Conservation (phyloP, 2,797 vertebrate genomes). For the Sylvilagus floridanus region DNA sequence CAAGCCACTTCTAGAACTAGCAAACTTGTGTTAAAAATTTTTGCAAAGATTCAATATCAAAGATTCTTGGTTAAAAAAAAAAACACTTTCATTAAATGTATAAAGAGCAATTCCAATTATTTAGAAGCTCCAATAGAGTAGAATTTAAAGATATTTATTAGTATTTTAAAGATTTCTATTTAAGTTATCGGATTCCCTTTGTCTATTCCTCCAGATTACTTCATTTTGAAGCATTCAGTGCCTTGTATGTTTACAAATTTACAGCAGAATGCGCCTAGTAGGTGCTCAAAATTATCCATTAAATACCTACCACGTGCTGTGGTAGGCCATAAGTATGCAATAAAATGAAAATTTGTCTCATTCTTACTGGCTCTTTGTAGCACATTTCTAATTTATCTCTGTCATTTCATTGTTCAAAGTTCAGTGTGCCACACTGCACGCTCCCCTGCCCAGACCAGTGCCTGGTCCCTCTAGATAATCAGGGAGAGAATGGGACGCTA, state of each 20-base stretch:
- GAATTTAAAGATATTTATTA: slow-evolving; percentile 6
- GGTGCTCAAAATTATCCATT: too few species aligned
- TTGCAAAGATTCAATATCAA: neutral
- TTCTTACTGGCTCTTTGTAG: neutral
- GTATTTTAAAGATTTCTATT: neutral
- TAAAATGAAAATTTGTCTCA: slow-evolving; percentile 30
- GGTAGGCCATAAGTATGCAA: neutral
- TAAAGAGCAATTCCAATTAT: neutral
- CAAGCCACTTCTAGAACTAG: neutral
- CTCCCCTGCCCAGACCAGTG: slow-evolving; percentile 46
- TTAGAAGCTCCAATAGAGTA: neutral
- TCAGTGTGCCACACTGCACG: neutral
- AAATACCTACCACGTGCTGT: too few species aligned
- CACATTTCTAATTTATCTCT: slow-evolving; percentile 59
- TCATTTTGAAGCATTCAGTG: slow-evolving; percentile 10
- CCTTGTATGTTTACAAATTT: slow-evolving; percentile 33
- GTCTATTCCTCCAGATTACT: neutral
- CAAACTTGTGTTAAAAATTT: neutral
- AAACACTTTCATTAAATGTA: neutral
- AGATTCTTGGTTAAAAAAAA: slow-evolving; percentile 36
- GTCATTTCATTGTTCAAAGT: slow-evolving; percentile 32
- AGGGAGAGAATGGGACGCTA: neutral
- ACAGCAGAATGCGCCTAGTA: neutral
- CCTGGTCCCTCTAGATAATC: slow-evolving; percentile 69
- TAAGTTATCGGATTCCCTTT: neutral